Base-by-base conservation (phyloP, 2,113 vertebrate genomes). In the Phalacrocorax carbo region DNA sequence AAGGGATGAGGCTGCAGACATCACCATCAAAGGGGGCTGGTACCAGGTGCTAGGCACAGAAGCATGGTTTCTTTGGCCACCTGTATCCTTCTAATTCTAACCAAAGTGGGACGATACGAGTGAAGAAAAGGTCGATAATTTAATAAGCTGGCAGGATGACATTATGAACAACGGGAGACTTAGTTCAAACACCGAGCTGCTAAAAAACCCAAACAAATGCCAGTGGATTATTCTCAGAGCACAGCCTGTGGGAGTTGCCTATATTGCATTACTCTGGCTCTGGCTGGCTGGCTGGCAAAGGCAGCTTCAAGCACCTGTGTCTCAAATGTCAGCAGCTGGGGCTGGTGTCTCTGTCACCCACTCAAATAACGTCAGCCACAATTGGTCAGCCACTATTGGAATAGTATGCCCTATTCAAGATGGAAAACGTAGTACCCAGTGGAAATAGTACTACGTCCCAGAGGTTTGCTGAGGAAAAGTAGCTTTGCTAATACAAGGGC, bases 281-380 rank as follows among this genome's bases (percentile, higher is more conserved):
- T 61, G 18, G 58, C 49, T 92, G n/a, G 26, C 36, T 68, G 22
- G 32, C 71, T 3, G 90, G 44, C 66, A 77, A 62, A 88, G 54
- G 79, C 51, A 80, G 79, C 40, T 76, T 76, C 36, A 29, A 55
- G 40, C 88, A 95, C 95, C 92, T 93, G 94, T 10, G 48, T 49
- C 91, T 94, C 88, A 76, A 62, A 69, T 94, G 32, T 52, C 95
- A 94, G 86, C 92, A 94, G 86, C 80, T 90, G 72, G 26, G 23
- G 13, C 36, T 69, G 44, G 17, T 61, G 55, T 71, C 49, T 71
- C 44, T 16, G 3, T 20, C 72, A 51, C 13, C 36, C 52, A n/a
- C 42, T 0, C 0, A 36, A 86, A 57, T 14, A 9, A 2, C 8
- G 30, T 64, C 46, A 86, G 44, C 52, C 68, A 44, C 48, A 48